phyloP scores from a whole-genome alignment of 1,140 invertebrate genomes.

The Drosophila busckii region DNA sequence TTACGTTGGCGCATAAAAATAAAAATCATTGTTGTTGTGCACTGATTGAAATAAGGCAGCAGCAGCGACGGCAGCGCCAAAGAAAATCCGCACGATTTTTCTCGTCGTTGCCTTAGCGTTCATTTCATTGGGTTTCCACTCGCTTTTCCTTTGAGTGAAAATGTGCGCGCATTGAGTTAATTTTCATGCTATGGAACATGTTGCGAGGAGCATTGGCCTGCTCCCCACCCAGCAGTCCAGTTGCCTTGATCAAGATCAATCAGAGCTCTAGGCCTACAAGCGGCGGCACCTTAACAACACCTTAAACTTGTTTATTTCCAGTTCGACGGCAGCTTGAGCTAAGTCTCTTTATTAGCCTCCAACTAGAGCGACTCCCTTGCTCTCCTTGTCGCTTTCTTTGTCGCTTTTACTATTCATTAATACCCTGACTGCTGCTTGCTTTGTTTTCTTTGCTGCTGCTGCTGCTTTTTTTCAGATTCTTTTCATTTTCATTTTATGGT shows the following conservation, averaged over 20 bases:
- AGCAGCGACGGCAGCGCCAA: constrained; percentile 8
- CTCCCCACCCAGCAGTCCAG: no score
- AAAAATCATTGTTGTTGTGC: constrained; percentile 78
- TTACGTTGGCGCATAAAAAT: constrained; percentile 79
- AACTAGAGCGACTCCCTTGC: not conserved
- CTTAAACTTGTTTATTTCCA: constrained; percentile 60
- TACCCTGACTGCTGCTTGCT: constrained; percentile 41
- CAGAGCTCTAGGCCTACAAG: constrained; percentile 16
- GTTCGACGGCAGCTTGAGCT: not conserved
- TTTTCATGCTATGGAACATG: constrained; percentile 38
- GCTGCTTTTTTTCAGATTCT: constrained; percentile 75
- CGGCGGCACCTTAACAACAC: constrained; percentile 46
- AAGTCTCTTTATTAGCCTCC: constrained; percentile 9
- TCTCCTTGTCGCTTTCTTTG: not conserved
- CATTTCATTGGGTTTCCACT: constrained; percentile 49
- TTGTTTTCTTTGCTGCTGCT: constrained; percentile 18
- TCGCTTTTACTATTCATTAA: constrained; percentile 44
- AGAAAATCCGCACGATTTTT: constrained; percentile 32
- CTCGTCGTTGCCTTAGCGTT: constrained; percentile 18
- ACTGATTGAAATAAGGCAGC: constrained; percentile 76
- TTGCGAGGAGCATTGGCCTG: constrained; percentile 43
- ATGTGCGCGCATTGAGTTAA: constrained; percentile 21
- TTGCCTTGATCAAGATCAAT: constrained; percentile 46
- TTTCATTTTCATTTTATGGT: constrained; percentile 78
- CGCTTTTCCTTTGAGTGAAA: constrained; percentile 60